A percentile compares a stretch with the other conserved stretches of the same genome.
These are phyloP conservation scores for Theonella swinhoei DNA, from an alignment of 37 sponge, comb jelly and placozoan species.

Conservation along the genomic window DNA sequence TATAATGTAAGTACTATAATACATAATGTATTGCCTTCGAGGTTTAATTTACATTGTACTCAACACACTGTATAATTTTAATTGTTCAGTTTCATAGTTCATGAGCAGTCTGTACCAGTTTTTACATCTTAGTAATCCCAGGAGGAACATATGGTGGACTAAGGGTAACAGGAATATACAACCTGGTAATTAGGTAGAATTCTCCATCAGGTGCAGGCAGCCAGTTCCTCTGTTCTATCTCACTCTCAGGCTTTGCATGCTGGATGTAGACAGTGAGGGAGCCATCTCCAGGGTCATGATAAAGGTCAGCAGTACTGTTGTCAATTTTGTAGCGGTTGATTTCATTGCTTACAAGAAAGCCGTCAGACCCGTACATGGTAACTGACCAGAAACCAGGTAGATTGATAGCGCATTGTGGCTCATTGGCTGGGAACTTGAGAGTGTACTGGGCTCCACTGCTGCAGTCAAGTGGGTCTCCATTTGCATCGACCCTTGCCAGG, in stretches of 20 bases:
- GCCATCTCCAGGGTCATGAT: not conserved
- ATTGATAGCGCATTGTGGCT: not conserved
- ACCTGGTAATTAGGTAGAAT: conserved; percentile 1
- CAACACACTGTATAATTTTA: no score
- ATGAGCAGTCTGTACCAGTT: no score
- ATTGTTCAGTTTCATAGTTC: no score
- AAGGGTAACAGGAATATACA: conserved; percentile 9
- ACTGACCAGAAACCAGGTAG: conserved; percentile 18
- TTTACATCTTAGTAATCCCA: not conserved
- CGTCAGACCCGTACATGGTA: conserved; percentile 3
- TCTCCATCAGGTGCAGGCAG: conserved; percentile 12
- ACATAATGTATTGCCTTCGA: no score
- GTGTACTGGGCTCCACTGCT: not conserved
- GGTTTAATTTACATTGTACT: no score
- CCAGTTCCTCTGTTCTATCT: conserved; percentile 5
- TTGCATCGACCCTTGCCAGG: not conserved
- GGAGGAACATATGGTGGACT: conserved; percentile 5
- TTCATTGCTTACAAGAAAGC: conserved; percentile 1
- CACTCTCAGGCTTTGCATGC: not conserved
- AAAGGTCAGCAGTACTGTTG: not conserved
- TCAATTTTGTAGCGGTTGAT: conserved; percentile 21
- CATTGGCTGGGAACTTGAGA: not conserved
- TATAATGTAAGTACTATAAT: no score
- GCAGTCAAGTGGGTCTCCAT: not conserved
- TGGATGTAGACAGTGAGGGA: conserved; percentile 13